phyloP scores from a whole-genome alignment of 2,797 vertebrate genomes.

The Oreochromis mossambicus region DNA sequence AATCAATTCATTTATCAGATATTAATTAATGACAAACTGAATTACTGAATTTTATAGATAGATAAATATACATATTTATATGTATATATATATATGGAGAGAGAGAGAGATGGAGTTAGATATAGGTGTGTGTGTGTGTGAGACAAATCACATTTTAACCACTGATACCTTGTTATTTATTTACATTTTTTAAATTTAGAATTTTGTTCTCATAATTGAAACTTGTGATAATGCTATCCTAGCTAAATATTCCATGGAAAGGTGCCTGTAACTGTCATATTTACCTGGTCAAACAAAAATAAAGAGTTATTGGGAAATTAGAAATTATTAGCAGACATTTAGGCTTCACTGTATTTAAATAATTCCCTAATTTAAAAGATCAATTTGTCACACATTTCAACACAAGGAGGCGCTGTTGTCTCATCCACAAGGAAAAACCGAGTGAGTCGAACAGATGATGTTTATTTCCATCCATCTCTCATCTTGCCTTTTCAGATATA shows the following conservation, averaged over 20 bases:
- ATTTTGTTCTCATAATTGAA: neutral
- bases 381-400: neutral
- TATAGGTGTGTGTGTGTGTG: too few species aligned
- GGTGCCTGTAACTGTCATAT: neutral
- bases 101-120: too few species aligned
- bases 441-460: neutral
- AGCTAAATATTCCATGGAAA: neutral
- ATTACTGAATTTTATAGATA: neutral
- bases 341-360: rapidly evolving
- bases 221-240: neutral
- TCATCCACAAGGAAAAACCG: neutral
- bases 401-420: constrained; percentile 23
- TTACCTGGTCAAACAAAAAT: rapidly evolving
- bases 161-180: neutral
- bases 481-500: constrained; percentile 72
- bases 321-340: neutral
- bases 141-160: neutral
- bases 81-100: too few species aligned
- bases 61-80: neutral
- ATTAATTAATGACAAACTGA: neutral
- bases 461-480: constrained; percentile 63
- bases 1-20: neutral
- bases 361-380: neutral
- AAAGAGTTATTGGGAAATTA: neutral
- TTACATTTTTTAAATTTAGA: neutral